phyloP scores from a whole-genome alignment of 2,113 vertebrate genomes.

The Larimichthys polyactis region DNA sequence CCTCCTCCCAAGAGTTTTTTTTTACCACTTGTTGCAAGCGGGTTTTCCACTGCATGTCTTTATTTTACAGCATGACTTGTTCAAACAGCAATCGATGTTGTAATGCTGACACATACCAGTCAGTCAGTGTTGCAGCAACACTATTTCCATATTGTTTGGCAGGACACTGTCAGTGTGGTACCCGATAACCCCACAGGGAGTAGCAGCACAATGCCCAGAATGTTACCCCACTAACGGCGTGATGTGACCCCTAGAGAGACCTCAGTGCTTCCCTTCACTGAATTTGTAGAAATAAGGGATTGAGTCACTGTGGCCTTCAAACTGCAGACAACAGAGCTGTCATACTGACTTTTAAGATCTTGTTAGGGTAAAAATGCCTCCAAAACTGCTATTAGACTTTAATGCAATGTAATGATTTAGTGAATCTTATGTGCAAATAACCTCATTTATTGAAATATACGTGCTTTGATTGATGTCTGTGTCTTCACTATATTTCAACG shows the following conservation, averaged over 20 bases:
- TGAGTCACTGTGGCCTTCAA: neutral
- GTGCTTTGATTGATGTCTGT: neutral
- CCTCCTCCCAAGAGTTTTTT: neutral
- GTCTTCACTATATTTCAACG: neutral
- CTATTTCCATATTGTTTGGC: conserved; percentile 12
- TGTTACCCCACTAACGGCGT: conserved; percentile 5
- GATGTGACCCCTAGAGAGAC: conserved; percentile 15
- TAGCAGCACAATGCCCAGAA: neutral
- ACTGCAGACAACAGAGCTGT: neutral
- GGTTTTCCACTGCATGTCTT: neutral
- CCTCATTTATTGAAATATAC: neutral
- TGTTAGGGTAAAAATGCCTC: neutral
- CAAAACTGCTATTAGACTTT: neutral
- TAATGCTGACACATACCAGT: conserved; percentile 18
- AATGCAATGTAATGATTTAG: neutral
- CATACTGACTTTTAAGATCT: too few relatives aligned
- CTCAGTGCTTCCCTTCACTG: neutral
- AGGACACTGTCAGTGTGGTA: conserved; percentile 25
- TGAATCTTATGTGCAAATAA: neutral
- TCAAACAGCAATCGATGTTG: neutral
- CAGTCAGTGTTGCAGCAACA: neutral
- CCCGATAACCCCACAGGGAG: conserved; percentile 41
- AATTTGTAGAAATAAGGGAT: neutral
- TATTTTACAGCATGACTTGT: neutral
- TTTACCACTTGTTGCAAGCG: neutral